Evolutionary conservation across 2,888 invertebrate genomes (phyloP), one percentile per base, ranked within the genome.

Genomic region (Agrochola lychnidis): DNA sequence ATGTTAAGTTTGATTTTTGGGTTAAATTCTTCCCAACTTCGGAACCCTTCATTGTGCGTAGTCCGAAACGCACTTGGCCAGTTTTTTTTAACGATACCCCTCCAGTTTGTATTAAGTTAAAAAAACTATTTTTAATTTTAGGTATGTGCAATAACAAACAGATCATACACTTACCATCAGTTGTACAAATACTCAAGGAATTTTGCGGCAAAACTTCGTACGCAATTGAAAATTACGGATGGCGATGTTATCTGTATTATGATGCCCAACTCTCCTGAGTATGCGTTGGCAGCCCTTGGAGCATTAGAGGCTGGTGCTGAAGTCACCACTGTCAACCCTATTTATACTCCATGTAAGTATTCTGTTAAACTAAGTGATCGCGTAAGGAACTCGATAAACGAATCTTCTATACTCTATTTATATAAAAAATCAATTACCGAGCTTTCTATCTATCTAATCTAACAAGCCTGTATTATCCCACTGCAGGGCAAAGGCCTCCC

Each of bases 251-350:
- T 98, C 4, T 98, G 97, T 5, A 85, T 98, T 40, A 97, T 98
- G 85, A 92, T 98, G 89, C 97, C 98, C 9, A 98, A 98, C 91
- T 90, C 97, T 40, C 98, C 98, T 0, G 98, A 98, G 91, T 98
- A 97, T 89, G 96, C 97, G 0, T 93, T 98, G 30, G 97, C 97
- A 9, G 90, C 97, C 2, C 90, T 98, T 57, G 98, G 98, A 0
- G 94, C 97, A 45, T 89, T 98, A 12, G 97, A 98, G 88, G 98
- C 98, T 22, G 98, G 98, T 0, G 93, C 98, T 12, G 90, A 97
- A 67, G 96, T 97, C 1, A 98, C 98, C 2, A 97, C 98, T 0
- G 95, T 98, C 7, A 98, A 98, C 95, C 98, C 98, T 6, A 92
- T 97, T 78, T 98, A 98, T 88, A 98, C 98, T 36, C 90, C 97